Base-by-base conservation (phyloP, 2,113 vertebrate genomes). In the Emydura subglobosa region DNA sequence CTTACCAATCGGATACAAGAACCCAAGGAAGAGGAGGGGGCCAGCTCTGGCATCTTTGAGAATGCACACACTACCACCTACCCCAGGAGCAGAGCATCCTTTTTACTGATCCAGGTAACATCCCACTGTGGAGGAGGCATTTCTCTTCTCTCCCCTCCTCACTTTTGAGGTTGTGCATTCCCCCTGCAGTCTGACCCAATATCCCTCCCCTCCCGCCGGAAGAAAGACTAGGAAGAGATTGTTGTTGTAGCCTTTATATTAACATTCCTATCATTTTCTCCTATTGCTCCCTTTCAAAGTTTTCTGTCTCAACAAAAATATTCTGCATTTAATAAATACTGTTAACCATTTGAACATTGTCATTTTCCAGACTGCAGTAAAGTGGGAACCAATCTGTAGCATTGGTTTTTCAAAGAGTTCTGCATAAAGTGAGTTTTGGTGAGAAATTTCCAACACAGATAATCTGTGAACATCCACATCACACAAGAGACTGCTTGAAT, bases 31-130 rank as follows among this genome's bases (percentile, higher is more conserved):
- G n/a, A 82, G 57, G 47, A 1, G 0, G 10, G 81, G 5, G 27
- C 53, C 49, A 39, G 44, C 3, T 7, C 34, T 0, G 0, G 4
- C 42, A 51, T 27, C 47, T 74, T 34, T 24, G 29, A 78, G 34
- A 61, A 85, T 79, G 25, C 9, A 7, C 24, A 10, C 3, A 29
- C 39, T 0, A 1, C 25, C 5, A 24, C 82, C 14, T 29, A 74
- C 59, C 65, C 55, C 10, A 7, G 44, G 34, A 74, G 34, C 51
- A 29, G 22, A 5, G 19, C 59, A 53, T 39, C 16, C 10, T 83
- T 44, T 42, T 57, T 82, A 27, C 31, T 61, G 54, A 54, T 25
- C 89, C 44, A 29, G 79, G 47, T 19, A 87, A 78, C 22, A 34
- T 54, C 80, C 55, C 65, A 83, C 49, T 11, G 22, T 72, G 50